phyloP scores from a whole-genome alignment of 2,113 vertebrate genomes.

The Procapra przewalskii region DNA sequence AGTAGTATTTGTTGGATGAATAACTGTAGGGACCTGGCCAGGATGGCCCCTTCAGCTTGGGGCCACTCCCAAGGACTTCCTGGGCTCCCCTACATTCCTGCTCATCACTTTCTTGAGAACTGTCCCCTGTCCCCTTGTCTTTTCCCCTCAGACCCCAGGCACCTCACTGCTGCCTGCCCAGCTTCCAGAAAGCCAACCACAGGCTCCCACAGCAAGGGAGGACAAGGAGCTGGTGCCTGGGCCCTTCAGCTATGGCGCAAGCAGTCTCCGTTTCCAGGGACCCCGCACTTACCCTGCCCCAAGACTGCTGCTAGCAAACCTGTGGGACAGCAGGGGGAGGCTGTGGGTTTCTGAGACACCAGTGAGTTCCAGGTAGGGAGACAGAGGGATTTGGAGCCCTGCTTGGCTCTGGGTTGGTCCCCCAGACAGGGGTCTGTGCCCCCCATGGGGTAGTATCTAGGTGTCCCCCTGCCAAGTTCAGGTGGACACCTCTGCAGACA shows the following conservation, averaged over 20 bases:
- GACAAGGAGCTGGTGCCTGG: background rate
- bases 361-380: background rate
- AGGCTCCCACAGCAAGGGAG: background rate
- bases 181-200: background rate
- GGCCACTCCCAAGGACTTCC: background rate
- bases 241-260: rapidly evolving
- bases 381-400: background rate
- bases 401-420: background rate
- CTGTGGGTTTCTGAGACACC: background rate
- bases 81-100: background rate
- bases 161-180: background rate
- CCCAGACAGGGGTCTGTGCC: background rate
- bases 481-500: background rate
- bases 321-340: rapidly evolving
- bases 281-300: background rate
- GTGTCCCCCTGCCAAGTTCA: background rate
- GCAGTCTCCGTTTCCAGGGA: background rate
- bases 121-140: background rate
- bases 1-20: background rate
- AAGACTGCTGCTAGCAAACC: background rate
- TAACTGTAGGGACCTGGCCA: background rate
- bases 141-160: background rate
- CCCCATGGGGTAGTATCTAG: background rate
- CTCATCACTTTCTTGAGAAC: background rate
- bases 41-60: background rate